These are phyloP conservation scores for Cosmopolites sordidus DNA, from an alignment of 2,888 invertebrate species.

Conservation along the genomic window DNA sequence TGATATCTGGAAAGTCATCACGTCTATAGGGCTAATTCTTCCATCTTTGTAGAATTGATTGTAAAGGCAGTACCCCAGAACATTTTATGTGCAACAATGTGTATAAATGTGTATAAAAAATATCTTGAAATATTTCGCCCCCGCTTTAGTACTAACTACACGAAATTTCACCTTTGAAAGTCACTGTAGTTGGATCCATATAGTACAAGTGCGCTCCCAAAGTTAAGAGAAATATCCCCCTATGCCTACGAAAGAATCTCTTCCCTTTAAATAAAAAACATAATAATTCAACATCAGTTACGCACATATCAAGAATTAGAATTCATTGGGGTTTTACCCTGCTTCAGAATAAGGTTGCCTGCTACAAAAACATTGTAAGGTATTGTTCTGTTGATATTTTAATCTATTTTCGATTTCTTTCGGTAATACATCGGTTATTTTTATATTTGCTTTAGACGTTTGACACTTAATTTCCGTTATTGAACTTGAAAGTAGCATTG, in stretches of 20 bases:
- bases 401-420: constrained; percentile 64
- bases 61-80: too few relatives aligned
- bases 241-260: constrained; percentile 85
- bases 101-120: constrained; percentile 98
- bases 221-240: constrained; percentile 94
- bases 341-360: constrained; percentile 88
- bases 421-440: constrained; percentile 61
- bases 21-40: too few relatives aligned
- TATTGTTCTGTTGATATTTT: constrained; percentile 62
- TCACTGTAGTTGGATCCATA: constrained; percentile 91
- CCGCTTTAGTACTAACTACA: constrained; percentile 87
- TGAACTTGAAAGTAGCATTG: constrained; percentile 9
- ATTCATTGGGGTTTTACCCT: constrained; percentile 56
- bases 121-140: constrained; percentile 94
- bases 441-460: constrained; percentile 41
- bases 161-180: constrained; percentile 94
- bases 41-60: too few relatives aligned
- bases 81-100: too few relatives aligned
- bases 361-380: constrained; percentile 85
- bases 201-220: constrained; percentile 94
- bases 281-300: not conserved
- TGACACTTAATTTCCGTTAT: constrained; percentile 33
- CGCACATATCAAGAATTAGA: not conserved
- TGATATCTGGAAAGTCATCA: too few relatives aligned
- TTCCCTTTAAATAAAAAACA: constrained; percentile 86